These are phyloP conservation scores for Pectinophora gossypiella DNA, from an alignment of 1,140 invertebrate genomes.

Conservation along the genomic window DNA sequence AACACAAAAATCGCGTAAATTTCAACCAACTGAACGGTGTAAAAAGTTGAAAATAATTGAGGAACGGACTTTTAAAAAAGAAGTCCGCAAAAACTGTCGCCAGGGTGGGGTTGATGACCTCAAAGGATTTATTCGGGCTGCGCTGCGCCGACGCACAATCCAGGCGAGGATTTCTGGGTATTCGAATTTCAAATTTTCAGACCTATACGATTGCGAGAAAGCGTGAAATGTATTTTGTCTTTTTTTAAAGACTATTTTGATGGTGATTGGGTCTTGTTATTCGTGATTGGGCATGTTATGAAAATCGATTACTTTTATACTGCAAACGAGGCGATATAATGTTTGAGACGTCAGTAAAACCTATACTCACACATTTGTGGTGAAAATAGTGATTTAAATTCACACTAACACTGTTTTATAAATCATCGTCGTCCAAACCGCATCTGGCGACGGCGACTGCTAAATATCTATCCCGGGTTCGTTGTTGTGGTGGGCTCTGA, in stretches of 20 bases:
- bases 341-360: too few relatives aligned
- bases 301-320: background rate
- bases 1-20: constrained; percentile 56
- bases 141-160: constrained; percentile 23
- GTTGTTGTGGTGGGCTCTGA: too few relatives aligned
- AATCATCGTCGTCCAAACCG: too few relatives aligned
- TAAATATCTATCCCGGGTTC: too few relatives aligned
- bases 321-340: too few relatives aligned
- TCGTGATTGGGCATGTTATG: background rate
- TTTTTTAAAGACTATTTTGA: background rate
- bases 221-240: constrained; percentile 15
- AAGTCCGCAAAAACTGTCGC: constrained; percentile 66
- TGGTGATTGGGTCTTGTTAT: background rate
- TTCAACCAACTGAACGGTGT: constrained; percentile 26
- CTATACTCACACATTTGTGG: too few relatives aligned
- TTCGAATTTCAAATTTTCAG: constrained; percentile 73
- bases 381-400: too few relatives aligned
- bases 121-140: constrained; percentile 50
- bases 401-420: too few relatives aligned
- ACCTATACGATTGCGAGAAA: constrained; percentile 25
- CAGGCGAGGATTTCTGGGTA: constrained; percentile 52
- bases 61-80: constrained; percentile 53
- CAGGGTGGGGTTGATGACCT: constrained; percentile 45
- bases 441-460: too few relatives aligned
- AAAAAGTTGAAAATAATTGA: constrained; percentile 69